Conservation (phyloP, 2,113 vertebrate genomes). For the Gnathonemus echidnorhynchus region DNA sequence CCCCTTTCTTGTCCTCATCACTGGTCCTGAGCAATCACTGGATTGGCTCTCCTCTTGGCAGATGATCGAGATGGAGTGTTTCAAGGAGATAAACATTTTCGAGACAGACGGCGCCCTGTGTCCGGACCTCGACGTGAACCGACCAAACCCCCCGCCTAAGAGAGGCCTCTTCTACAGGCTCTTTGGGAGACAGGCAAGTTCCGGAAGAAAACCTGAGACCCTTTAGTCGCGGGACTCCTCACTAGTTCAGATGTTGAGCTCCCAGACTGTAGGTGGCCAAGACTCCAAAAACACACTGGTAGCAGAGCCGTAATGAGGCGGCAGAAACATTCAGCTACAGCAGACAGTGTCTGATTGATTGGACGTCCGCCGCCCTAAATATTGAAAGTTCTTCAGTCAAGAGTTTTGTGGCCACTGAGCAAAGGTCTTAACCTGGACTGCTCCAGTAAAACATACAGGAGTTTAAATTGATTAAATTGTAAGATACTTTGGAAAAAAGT, state of each 20-base stretch:
- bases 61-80: constrained; percentile 91
- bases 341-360: background rate
- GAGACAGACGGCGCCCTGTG: constrained; percentile 61
- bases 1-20: background rate
- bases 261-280: background rate
- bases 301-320: background rate
- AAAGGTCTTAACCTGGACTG: background rate
- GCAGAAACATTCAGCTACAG: background rate
- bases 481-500: background rate
- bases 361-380: background rate
- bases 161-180: constrained; percentile 77
- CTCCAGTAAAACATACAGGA: background rate
- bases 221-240: background rate
- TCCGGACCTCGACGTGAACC: constrained; percentile 57
- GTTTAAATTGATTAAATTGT: background rate
- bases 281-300: background rate
- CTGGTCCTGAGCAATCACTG: background rate
- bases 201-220: constrained; percentile 20
- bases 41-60: constrained; percentile 36
- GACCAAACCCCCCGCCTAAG: constrained; percentile 61
- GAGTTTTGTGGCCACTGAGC: background rate
- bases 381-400: background rate
- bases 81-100: constrained; percentile 78
- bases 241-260: background rate
- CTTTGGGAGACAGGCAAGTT: constrained; percentile 79